Conservation (phyloP, 1,140 invertebrate genomes). For the Oppia nitens region DNA sequence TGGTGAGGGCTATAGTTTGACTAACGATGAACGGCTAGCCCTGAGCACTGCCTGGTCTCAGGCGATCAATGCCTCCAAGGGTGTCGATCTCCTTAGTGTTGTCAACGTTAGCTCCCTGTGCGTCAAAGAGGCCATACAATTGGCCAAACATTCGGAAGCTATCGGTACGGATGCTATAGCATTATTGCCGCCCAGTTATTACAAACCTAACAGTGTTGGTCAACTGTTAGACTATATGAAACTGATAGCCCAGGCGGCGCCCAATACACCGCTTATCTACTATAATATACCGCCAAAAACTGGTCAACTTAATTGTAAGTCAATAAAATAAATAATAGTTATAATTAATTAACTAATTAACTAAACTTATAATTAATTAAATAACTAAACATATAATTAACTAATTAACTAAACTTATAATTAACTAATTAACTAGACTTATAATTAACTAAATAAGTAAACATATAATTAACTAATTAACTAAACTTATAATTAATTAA, state of each 20-base stretch:
- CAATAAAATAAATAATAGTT: too few relatives aligned
- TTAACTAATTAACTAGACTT: too few relatives aligned
- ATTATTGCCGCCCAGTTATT: slow-evolving; percentile 56
- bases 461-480: too few relatives aligned
- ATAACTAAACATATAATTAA: too few relatives aligned
- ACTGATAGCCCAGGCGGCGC: slow-evolving; percentile 45
- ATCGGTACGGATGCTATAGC: slow-evolving; percentile 50
- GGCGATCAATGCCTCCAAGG: slow-evolving; percentile 22
- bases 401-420: too few relatives aligned
- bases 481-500: too few relatives aligned
- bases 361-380: too few relatives aligned
- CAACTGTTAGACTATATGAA: slow-evolving; percentile 50
- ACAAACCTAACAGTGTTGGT: slow-evolving; percentile 42
- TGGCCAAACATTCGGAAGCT: slow-evolving; percentile 50
- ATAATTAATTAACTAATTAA: too few relatives aligned
- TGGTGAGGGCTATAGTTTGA: slow-evolving; percentile 54
- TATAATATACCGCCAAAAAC: slow-evolving; percentile 58
- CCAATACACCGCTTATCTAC: slow-evolving; percentile 58
- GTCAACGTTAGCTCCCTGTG: slow-evolving; percentile 1
- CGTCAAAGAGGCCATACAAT: slow-evolving; percentile 1
- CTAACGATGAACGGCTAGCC: slow-evolving; percentile 46
- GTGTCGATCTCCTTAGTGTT: slow-evolving; percentile 1
- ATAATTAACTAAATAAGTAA: too few relatives aligned
- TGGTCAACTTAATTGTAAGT: slow-evolving; percentile 42
- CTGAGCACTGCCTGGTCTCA: slow-evolving; percentile 47